A percentile compares a stretch with the other conserved stretches of the same genome.
Evolutionary conservation across 2,888 invertebrate genomes (phyloP).

Genomic region (Marasmarcha lunaedactyla): DNA sequence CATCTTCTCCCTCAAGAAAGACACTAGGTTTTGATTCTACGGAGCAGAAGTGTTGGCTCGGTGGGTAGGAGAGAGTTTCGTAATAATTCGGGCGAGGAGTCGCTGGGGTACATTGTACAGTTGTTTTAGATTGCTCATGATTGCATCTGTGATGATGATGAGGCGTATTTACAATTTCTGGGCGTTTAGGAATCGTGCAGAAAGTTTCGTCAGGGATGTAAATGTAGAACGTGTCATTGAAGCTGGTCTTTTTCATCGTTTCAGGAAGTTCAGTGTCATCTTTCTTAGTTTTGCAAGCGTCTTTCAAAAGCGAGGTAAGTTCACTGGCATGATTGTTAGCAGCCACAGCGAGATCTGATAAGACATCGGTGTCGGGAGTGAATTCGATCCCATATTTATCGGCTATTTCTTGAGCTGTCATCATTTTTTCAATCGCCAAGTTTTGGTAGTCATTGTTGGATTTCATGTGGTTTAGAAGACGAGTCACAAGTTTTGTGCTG

Average conservation of each 20-base stretch:
- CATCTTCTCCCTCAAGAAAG: conserved; percentile 28
- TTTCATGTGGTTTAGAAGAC: conserved; percentile 52
- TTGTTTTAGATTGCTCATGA: conserved; percentile 31
- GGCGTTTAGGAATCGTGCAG: conserved; percentile 18
- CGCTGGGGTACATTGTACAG: conserved; percentile 27
- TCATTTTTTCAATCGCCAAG: conserved; percentile 62
- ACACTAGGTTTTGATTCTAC: conserved; percentile 27
- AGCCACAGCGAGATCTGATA: conserved; percentile 44
- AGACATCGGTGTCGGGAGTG: conserved; percentile 47
- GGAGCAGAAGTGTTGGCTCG: conserved; percentile 33
- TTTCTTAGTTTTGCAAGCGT: conserved; percentile 28
- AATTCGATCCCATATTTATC: conserved; percentile 55
- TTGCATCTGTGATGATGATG: conserved; percentile 23
- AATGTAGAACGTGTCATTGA: conserved; percentile 24
- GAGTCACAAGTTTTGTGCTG: conserved; percentile 42
- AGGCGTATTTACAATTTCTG: conserved; percentile 18
- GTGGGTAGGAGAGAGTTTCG: conserved; percentile 30
- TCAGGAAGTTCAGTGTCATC: conserved; percentile 16
- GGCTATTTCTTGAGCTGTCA: conserved; percentile 59
- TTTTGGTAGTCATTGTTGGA: conserved; percentile 56
- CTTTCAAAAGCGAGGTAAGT: conserved; percentile 36
- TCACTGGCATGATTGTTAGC: conserved; percentile 49
- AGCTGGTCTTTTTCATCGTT: conserved; percentile 12
- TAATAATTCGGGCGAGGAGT: conserved; percentile 40
- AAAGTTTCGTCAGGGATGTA: conserved; percentile 18